Evolutionary conservation across 2,113 vertebrate genomes (phyloP), one percentile per base, ranked within the genome.

Genomic region (Bos indicus): DNA sequence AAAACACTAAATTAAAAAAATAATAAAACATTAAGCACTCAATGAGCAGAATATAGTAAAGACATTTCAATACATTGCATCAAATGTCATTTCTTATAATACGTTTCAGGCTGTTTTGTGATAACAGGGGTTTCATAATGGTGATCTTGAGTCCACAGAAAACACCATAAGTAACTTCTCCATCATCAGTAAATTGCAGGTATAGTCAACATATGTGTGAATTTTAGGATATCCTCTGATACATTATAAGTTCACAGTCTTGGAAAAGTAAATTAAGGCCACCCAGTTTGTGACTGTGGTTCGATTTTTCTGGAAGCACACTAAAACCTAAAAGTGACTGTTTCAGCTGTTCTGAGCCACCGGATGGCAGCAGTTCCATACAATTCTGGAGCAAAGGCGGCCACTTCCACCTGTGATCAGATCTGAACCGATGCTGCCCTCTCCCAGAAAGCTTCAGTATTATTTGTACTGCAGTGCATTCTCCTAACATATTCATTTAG

Each of bases 281-380:
- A 30, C 26, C 9, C 1, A 7, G 2, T 51, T 36, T 57, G 57
- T 17, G 21, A 15, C 16, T 2, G 17, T 21, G 7, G 2, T 48
- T n/a, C 25, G 12, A 60, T 48, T 54, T 88, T 88, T 59, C 30
- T 30, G 36, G 51, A 88, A 59, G 30, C 14, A 13, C 15, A 10
- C 7, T 57, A 7, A 30, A 78, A 19, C 7, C 52, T 0, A 0
- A 5, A 19, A 28, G 80, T 25, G 25, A 11, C 4, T 52, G 40
- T 62, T 26, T 33, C 54, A 71, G 14, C 19, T 30, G n/a, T 36
- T 74, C 23, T 0, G 0, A 3, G 23, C 98, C 98, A 98, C 98
- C 97, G 98, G 98, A 78, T 98, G 99, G 98, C 98, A 98, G 98
- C 43, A 98, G 21, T 13, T 33, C 19, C 97, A 93, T 26, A 96